Evolutionary conservation across 2,113 vertebrate species (phyloP).

Genomic region (Toxotes chatareus): DNA sequence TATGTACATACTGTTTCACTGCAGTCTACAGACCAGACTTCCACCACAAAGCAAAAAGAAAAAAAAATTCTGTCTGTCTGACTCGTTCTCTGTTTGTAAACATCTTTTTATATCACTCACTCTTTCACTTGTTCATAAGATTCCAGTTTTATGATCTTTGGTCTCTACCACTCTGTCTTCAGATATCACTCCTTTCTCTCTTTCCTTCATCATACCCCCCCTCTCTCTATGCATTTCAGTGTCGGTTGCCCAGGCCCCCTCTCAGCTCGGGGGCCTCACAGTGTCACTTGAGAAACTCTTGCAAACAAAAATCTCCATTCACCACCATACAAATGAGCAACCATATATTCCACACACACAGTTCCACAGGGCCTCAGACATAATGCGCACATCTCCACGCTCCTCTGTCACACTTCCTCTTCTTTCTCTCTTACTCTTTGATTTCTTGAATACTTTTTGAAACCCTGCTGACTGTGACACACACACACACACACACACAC

Average conservation of each 20-base stretch:
- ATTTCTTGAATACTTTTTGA: neutral
- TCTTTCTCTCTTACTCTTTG: constrained; percentile 16
- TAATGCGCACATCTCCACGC: constrained; percentile 25
- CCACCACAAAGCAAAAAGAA: neutral
- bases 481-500: neutral
- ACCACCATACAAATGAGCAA: constrained; percentile 23
- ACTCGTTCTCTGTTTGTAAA: neutral
- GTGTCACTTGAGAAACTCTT: constrained; percentile 33
- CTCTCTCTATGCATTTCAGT: neutral
- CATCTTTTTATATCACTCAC: neutral
- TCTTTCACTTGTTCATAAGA: neutral
- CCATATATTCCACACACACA: neutral
- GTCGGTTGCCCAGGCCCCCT: neutral
- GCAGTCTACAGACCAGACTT: neutral
- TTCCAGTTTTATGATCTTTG: neutral
- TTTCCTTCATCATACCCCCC: neutral
- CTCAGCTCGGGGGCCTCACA: constrained; percentile 5
- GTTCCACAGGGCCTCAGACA: neutral
- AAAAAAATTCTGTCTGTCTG: too few species aligned
- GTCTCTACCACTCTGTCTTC: neutral
- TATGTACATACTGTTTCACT: too few species aligned
- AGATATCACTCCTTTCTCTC: neutral
- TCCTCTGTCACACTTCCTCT: constrained; percentile 16
- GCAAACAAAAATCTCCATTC: constrained; percentile 48
- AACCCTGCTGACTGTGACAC: neutral